Base-by-base conservation (phyloP, 2,888 invertebrate genomes). In the Erebia aethiops region DNA sequence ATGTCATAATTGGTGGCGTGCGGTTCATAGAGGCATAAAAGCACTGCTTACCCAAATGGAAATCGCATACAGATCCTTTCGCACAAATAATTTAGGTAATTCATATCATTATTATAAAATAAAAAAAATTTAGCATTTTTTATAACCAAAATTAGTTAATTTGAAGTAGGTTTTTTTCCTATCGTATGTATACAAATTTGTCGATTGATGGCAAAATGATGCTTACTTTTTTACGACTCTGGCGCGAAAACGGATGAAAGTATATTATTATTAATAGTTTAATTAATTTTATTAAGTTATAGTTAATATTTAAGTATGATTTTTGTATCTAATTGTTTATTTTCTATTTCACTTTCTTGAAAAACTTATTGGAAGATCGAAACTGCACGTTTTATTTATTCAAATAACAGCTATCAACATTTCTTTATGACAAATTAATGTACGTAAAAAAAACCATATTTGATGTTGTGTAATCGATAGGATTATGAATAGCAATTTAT, bases 241-340 rank as follows among this genome's bases (percentile, higher is more conserved):
- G 72, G 74, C 74, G 13, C 64, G 67, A 66, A 58, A 69, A 60
- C 16, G 74, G 72, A 56, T 64, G 35, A 46, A 46, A 43, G 14
- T 49, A 18, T 18, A 21, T 65, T 43, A 57, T 35, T 46, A 67
- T 56, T 68, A 49, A 46, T 46, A 46, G 11, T 46, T 66, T 57
- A 35, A 18, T 57, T 21, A 61, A 61, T 56, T 69, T 60, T 46
- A 46, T 69, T 60, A 61, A 56, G 65, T 61, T 68, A 13, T 54
- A 18, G 51, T 26, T 35, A 10, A 61, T 70, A 65, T 65, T 35
- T 13, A 49, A 57, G 64, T 41, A 63, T 51, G 21, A 60, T 58
- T 70, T 26, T 3, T 43, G 21, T 43, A 11, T 16, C 51, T 41
- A 54, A 10, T 52, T 54, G 49, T 52, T 52, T 35, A n/a, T 63